Conservation (phyloP, 2,113 vertebrate species). For the Ornithorhynchus anatinus region DNA sequence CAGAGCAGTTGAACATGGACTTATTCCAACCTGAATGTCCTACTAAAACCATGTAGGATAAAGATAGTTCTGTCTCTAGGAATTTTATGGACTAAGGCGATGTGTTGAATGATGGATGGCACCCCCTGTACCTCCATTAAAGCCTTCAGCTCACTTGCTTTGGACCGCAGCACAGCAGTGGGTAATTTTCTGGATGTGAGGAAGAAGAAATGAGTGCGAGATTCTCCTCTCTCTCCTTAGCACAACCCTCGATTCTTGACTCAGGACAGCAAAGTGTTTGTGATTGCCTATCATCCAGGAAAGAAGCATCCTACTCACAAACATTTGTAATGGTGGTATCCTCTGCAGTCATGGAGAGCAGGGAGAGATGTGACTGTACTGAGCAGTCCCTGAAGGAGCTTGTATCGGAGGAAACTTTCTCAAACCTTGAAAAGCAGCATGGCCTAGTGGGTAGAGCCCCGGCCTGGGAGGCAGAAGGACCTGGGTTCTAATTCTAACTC, state of each 20-base stretch:
- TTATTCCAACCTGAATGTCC: conserved; percentile 35
- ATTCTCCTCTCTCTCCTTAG: neutral
- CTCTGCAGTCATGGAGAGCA: no score
- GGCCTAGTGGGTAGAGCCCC: no score
- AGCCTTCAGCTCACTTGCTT: neutral
- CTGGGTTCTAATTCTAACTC: no score
- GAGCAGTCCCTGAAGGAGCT: no score
- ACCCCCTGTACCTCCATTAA: conserved; percentile 5
- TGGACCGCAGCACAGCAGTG: neutral
- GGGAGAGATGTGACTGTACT: no score
- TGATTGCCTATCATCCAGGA: no score
- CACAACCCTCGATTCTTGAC: neutral
- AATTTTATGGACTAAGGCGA: conserved; percentile 39
- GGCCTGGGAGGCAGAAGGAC: no score
- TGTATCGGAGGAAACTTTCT: no score
- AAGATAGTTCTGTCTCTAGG: conserved; percentile 38
- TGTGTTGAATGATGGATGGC: conserved; percentile 14
- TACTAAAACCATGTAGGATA: conserved; percentile 46
- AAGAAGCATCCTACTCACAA: no score
- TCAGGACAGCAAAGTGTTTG: neutral
- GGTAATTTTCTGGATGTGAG: neutral
- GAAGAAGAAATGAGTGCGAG: neutral
- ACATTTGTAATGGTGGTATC: no score
- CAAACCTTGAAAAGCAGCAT: no score
- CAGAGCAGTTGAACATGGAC: conserved; percentile 44